Evolutionary conservation across 2,888 invertebrate species (phyloP).

Genomic region (Acrobasis repandana): DNA sequence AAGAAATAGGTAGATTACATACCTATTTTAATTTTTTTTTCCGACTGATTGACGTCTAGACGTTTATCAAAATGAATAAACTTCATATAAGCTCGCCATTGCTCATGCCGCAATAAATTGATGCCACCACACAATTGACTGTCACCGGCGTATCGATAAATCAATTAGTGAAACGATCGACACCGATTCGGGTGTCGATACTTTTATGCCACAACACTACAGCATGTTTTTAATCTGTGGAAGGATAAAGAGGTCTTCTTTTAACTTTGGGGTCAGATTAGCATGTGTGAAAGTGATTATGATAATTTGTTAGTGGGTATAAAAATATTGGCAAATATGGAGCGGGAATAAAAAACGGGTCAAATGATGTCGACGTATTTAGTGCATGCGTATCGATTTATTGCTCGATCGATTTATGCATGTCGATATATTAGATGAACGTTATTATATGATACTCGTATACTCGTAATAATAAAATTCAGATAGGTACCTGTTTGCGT

Average conservation of each 20-base stretch:
- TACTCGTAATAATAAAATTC: too few relatives aligned
- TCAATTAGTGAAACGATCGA: slow-evolving; percentile 4
- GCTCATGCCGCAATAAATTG: neutral
- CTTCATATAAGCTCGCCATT: neutral
- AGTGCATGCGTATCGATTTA: neutral
- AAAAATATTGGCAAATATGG: slow-evolving; percentile 1
- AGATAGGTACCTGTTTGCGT: too few relatives aligned
- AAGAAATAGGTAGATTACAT: neutral
- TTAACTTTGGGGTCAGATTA: neutral
- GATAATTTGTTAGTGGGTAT: neutral
- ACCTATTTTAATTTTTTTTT: neutral
- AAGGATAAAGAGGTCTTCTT: slow-evolving; percentile 3
- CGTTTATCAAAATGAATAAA: neutral
- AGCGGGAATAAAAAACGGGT: neutral
- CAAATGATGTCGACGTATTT: neutral
- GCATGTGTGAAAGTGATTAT: neutral
- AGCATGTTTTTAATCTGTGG: slow-evolving; percentile 8
- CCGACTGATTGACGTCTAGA: neutral
- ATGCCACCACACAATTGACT: slow-evolving; percentile 6
- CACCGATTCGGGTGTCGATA: slow-evolving; percentile 19
- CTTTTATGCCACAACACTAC: slow-evolving; percentile 12
- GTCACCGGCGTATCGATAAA: slow-evolving; percentile 8
- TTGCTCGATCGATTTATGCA: too few relatives aligned
- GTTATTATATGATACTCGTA: too few relatives aligned
- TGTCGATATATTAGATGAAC: too few relatives aligned